Percentiles rank a stretch among this genome's conserved stretches.
Evolutionary conservation across 2,113 vertebrate genomes (phyloP).

Genomic region (Cyanocitta stelleri): DNA sequence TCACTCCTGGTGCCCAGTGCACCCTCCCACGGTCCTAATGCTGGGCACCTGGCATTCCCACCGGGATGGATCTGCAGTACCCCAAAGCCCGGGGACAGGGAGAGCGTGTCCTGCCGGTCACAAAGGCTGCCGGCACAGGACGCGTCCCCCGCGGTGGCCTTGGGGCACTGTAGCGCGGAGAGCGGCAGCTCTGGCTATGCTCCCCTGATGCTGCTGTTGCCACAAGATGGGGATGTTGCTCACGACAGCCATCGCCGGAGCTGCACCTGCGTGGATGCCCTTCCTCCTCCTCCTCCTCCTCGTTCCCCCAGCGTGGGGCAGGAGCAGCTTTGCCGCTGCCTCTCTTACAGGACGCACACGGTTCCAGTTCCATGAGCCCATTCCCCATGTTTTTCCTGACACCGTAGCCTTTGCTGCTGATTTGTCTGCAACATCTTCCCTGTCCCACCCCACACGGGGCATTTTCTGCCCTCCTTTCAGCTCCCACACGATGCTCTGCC

Average conservation of each 20-base stretch:
- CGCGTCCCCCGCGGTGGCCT: rapidly evolving
- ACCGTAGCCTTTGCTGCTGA: not conserved
- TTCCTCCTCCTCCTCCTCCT: not conserved
- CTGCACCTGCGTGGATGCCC: not conserved
- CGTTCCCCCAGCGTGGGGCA: rapidly evolving
- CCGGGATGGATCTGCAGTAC: rapidly evolving
- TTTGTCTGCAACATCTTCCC: not conserved
- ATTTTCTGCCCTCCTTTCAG: not conserved
- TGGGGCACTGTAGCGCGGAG: rapidly evolving
- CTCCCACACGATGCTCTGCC: not conserved
- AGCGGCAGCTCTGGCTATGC: not conserved
- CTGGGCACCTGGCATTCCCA: not conserved
- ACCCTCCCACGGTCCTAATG: not conserved
- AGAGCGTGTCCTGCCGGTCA: not conserved
- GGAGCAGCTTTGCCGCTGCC: not conserved
- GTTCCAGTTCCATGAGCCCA: not conserved
- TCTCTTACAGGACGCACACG: rapidly evolving
- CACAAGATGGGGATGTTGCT: conserved; percentile 52
- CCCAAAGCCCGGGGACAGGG: rapidly evolving
- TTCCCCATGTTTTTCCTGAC: not conserved
- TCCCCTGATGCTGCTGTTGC: not conserved
- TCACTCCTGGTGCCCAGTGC: not conserved
- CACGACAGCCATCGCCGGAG: rapidly evolving
- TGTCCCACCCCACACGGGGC: not conserved
- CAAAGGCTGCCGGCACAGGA: rapidly evolving